Evolutionary conservation across 1,140 invertebrate genomes (phyloP), one percentile per base, ranked within the genome.

Genomic region (Branchinecta lynchi): DNA sequence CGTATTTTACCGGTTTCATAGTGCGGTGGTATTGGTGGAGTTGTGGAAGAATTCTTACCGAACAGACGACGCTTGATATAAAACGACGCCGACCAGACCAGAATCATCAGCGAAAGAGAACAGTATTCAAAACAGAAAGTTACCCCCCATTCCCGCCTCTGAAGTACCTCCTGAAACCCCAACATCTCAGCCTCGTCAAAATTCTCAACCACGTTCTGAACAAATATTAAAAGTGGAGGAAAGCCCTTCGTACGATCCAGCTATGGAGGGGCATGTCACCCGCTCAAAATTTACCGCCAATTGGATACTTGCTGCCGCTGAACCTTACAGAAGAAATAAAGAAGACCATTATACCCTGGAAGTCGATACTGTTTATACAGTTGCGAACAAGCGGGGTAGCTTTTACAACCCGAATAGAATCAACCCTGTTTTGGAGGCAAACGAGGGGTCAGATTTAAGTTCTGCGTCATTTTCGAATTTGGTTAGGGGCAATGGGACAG

Each of bases 1-100:
- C 3, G 85, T 87, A 32, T 86, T 87, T 73, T 88, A 84, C 71
- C 79, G 86, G 44, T 89, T 88, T 76, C 87, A 89, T 75, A 86
- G 85, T 8, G 84, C 84, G 66, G 84, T 87, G 15, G 79, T 86
- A 69, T 76, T 88, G 9, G 79, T 86, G 8, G 86, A 87, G 72
- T 83, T 86, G 9, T 88, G 87, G 87, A 85, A 85, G 72, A 81
- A 81, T 60, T 81, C 82, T 7, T 84, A 84, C 76, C 79, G 80
- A 65, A 76, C 75, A 8, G 74, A 74, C 45, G 74, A 72, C n/a
- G 72, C 71, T 67, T 76, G 75, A 69, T 66, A 17, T 7, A 32
- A 21, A 20, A 32, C 17, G 65, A 60, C 51, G 51, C 51, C 51
- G 51, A 60, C 51, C 12, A 60, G 17, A 15, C 12, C 51, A 60